Evolutionary conservation across 1,140 invertebrate species (phyloP).

Genomic region (Leptopilina boulardi): DNA sequence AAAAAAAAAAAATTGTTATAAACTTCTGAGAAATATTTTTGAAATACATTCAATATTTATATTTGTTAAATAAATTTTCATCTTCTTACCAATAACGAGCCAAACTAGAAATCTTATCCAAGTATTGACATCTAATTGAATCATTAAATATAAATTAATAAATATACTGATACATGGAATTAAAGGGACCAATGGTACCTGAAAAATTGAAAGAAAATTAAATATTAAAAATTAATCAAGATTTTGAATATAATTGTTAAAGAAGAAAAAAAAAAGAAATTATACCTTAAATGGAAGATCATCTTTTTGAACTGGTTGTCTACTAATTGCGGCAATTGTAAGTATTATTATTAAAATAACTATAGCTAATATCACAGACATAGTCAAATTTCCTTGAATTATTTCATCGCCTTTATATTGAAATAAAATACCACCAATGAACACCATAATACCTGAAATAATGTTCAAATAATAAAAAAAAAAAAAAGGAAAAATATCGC

Average conservation of each 20-base stretch:
- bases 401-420: conserved; percentile 52
- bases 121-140: conserved; percentile 87
- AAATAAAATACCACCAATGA: conserved; percentile 61
- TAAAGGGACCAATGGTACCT: conserved; percentile 91
- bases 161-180: conserved; percentile 90
- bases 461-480: background rate
- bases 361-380: conserved; percentile 63
- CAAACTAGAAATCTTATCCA: conserved; percentile 92
- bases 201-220: conserved; percentile 65
- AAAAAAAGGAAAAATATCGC: too few relatives aligned
- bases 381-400: conserved; percentile 52
- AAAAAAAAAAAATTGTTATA: background rate
- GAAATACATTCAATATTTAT: background rate
- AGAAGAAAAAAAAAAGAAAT: conserved; percentile 26
- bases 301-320: conserved; percentile 72
- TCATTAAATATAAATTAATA: conserved; percentile 92
- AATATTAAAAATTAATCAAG: conserved; percentile 5
- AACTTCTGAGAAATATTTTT: conserved; percentile 15
- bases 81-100: conserved; percentile 82
- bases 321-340: conserved; percentile 67
- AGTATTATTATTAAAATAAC: conserved; percentile 67
- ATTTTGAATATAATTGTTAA: conserved; percentile 25
- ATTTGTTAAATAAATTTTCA: background rate
- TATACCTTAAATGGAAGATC: conserved; percentile 75
- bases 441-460: conserved; percentile 62